Percentiles rank a stretch among this genome's conserved stretches.
These are phyloP conservation scores for Hipparchia semele DNA, from an alignment of 2,888 invertebrate genomes.

Conservation along the genomic window DNA sequence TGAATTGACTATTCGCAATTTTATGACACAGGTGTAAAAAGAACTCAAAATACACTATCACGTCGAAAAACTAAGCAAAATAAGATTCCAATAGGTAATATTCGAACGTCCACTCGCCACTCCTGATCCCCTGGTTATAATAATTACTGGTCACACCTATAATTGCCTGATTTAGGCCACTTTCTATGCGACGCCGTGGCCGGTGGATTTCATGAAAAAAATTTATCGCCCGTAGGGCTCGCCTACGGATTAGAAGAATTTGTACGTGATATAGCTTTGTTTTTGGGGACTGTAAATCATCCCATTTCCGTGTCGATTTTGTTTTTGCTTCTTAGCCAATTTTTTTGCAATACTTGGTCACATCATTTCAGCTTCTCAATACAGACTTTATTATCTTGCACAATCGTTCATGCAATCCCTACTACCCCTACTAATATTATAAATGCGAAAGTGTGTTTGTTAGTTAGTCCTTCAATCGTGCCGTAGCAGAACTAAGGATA, in stretches of 20 bases:
- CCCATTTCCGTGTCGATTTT: slow-evolving; percentile 25
- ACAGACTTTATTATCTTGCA: too few relatives aligned
- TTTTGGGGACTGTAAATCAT: slow-evolving; percentile 41
- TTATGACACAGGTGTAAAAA: neutral
- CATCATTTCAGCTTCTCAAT: too few relatives aligned
- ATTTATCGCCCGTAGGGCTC: slow-evolving; percentile 72
- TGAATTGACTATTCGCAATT: neutral
- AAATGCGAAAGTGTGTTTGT: too few relatives aligned
- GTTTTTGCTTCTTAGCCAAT: neutral
- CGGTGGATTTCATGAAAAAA: slow-evolving; percentile 78
- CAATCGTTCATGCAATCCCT: too few relatives aligned
- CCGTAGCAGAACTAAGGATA: too few relatives aligned
- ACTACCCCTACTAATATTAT: too few relatives aligned
- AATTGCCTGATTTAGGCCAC: slow-evolving; percentile 80
- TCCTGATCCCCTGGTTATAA: slow-evolving; percentile 73
- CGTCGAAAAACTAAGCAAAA: neutral
- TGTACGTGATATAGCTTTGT: slow-evolving; percentile 67
- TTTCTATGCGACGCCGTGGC: slow-evolving; percentile 74
- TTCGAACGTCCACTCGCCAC: slow-evolving; percentile 48
- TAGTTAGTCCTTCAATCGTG: too few relatives aligned
- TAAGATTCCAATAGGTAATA: slow-evolving; percentile 37
- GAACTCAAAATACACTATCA: neutral
- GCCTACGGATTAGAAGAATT: slow-evolving; percentile 75
- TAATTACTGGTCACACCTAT: slow-evolving; percentile 77
- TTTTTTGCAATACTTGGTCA: neutral